Evolutionary conservation across 2,888 invertebrate genomes (phyloP).

Genomic region (Euphydryas editha): DNA sequence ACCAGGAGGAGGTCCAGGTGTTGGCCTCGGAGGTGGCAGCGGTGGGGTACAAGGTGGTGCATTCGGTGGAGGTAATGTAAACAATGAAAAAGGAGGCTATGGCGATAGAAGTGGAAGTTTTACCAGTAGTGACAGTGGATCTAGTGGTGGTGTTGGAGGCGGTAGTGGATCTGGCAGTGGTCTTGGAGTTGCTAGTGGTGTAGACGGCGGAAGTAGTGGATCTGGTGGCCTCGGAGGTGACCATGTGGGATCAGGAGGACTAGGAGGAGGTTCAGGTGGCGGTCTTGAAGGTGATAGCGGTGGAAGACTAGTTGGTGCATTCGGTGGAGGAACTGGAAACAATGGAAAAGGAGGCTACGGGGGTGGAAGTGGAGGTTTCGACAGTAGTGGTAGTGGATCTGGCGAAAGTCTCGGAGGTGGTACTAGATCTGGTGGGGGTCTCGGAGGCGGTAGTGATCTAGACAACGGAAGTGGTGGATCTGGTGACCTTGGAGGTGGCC

Average conservation of each 20-base stretch:
- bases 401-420: constrained; percentile 26
- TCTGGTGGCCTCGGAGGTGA: background rate
- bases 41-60: constrained; percentile 32
- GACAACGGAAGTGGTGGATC: constrained; percentile 13
- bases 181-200: constrained; percentile 31
- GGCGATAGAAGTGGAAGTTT: constrained; percentile 35
- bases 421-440: constrained; percentile 30
- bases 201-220: constrained; percentile 17
- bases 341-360: constrained; percentile 40
- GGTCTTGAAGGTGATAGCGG: constrained; percentile 41
- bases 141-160: constrained; percentile 23
- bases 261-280: constrained; percentile 45
- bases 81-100: constrained; percentile 36
- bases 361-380: constrained; percentile 28
- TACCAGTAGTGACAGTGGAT: background rate
- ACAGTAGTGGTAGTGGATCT: background rate
- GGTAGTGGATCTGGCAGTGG: constrained; percentile 33
- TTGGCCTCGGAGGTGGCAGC: too few relatives aligned
- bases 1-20: too few relatives aligned
- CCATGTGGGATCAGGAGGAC: constrained; percentile 27
- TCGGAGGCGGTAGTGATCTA: constrained; percentile 33
- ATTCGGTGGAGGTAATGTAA: constrained; percentile 26
- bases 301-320: background rate
- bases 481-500: background rate
- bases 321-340: constrained; percentile 27